Conservation (phyloP, 2,888 invertebrate species). For the Spilosoma lubricipeda region DNA sequence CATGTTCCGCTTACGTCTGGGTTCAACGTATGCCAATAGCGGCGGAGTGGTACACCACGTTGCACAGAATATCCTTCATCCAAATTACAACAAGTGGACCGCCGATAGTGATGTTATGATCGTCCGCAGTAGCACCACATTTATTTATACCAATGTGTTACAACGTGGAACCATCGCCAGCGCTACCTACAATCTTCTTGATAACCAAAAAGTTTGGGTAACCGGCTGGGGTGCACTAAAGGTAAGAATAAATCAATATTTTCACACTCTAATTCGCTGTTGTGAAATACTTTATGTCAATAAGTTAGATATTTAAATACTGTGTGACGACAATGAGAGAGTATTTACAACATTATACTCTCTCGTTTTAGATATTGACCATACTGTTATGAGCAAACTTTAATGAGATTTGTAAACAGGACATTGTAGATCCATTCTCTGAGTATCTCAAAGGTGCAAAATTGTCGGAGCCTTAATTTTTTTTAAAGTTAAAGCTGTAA, state of each 20-base stretch:
- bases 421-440: no score
- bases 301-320: not conserved
- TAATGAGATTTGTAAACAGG: no score
- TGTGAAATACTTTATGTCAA: not conserved
- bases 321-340: no score
- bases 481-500: no score
- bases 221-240: slow-evolving; percentile 4
- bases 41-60: slow-evolving; percentile 50
- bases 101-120: slow-evolving; percentile 4
- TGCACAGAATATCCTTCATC: slow-evolving; percentile 44
- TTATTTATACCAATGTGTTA: slow-evolving; percentile 30
- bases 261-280: not conserved
- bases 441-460: no score
- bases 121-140: slow-evolving; percentile 8
- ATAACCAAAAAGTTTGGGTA: slow-evolving; percentile 4
- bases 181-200: slow-evolving; percentile 43
- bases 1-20: slow-evolving; percentile 34
- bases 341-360: no score
- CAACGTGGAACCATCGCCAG: slow-evolving; percentile 54
- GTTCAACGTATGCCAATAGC: slow-evolving; percentile 53
- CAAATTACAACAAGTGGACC: slow-evolving; percentile 43
- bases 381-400: no score
- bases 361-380: no score
- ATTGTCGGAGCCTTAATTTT: no score
- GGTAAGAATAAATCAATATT: not conserved